Evolutionary conservation across 2,113 vertebrate species (phyloP).

Genomic region (Onychostruthus taczanowskii): DNA sequence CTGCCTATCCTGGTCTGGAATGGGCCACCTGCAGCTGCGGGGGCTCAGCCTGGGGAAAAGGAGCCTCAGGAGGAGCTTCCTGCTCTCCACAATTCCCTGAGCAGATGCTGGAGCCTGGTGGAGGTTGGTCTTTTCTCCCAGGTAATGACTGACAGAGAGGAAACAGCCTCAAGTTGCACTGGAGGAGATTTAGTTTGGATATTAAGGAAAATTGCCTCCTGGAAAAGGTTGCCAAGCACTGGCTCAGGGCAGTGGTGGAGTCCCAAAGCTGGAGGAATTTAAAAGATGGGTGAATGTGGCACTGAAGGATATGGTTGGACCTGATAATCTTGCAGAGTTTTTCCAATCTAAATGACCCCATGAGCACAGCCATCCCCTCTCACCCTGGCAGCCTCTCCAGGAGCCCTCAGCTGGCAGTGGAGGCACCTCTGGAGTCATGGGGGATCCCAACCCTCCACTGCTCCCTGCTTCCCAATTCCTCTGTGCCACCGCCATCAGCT

Average conservation of each 20-base stretch:
- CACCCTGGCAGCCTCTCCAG: fast-evolving
- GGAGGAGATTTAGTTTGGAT: not conserved
- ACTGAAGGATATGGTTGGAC: not conserved
- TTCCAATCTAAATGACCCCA: not conserved
- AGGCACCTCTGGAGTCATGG: fast-evolving
- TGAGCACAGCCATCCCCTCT: not conserved
- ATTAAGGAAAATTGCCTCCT: not conserved
- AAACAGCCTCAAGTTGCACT: not conserved
- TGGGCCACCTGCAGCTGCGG: not conserved
- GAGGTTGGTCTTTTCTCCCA: not conserved
- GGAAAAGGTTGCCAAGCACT: not conserved
- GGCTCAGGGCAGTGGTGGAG: not conserved
- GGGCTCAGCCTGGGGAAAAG: not conserved
- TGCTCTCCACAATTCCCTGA: not conserved
- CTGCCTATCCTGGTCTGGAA: fast-evolving
- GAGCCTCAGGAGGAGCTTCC: not conserved
- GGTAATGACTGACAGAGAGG: not conserved
- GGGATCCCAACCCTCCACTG: not conserved
- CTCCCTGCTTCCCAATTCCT: not conserved
- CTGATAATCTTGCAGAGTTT: not conserved
- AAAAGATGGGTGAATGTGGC: not conserved
- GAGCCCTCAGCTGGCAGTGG: fast-evolving
- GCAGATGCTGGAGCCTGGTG: not conserved
- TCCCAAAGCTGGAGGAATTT: not conserved
- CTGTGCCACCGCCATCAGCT: not conserved